phyloP scores from a whole-genome alignment of 2,797 vertebrate species.

The Aeoliscus strigatus region DNA sequence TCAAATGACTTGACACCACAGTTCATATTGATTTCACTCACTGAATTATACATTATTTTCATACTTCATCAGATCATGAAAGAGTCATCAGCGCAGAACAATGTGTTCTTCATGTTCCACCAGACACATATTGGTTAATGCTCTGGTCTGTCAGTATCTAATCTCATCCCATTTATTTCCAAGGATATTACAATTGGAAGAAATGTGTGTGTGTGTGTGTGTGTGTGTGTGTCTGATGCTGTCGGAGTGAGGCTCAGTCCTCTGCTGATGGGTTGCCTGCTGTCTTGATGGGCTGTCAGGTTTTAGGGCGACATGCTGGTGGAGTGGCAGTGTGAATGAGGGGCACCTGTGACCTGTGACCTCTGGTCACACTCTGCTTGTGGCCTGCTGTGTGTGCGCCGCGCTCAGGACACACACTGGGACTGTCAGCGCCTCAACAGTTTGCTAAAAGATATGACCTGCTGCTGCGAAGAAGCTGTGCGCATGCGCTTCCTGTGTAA shows the following conservation, averaged over 20 bases:
- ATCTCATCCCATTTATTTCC: no score
- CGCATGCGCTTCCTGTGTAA: no score
- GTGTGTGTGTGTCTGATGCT: constrained; percentile 39
- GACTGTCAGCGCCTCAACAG: constrained; percentile 70
- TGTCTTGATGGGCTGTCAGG: constrained; percentile 50
- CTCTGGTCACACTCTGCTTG: constrained; percentile 59
- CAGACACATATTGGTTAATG: no score
- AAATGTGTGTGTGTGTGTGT: constrained; percentile 19
- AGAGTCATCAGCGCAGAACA: no score
- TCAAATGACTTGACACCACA: no score
- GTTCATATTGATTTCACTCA: no score
- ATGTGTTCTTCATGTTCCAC: no score
- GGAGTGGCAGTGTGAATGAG: constrained; percentile 69
- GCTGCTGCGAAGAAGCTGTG: no score
- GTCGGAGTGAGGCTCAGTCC: constrained; percentile 50
- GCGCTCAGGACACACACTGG: constrained; percentile 72
- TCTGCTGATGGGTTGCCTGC: constrained; percentile 46
- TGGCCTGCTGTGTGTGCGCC: constrained; percentile 70
- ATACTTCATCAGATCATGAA: no score
- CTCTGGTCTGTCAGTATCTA: no score
- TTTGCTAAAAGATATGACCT: no score
- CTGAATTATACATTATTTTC: no score
- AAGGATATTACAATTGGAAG: constrained; percentile 33
- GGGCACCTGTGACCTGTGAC: constrained; percentile 83
- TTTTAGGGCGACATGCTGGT: constrained; percentile 55